phyloP scores from a whole-genome alignment of 2,797 vertebrate species.

The Astyanax mexicanus region DNA sequence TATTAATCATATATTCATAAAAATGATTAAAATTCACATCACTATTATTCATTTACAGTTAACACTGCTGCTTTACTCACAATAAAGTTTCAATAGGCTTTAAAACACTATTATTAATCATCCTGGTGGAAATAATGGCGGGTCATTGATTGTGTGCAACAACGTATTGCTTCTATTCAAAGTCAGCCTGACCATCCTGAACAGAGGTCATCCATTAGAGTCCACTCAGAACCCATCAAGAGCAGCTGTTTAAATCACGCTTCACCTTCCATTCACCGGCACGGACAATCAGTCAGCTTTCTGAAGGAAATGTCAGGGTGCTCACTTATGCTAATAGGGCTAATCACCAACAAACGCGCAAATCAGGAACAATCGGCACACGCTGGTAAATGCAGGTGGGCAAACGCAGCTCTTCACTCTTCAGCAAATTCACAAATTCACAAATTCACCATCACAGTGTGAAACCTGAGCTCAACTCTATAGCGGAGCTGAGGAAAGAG shows the following conservation, averaged over 20 bases:
- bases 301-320: conserved; percentile 24
- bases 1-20: no score
- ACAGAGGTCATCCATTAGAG: not conserved
- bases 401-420: not conserved
- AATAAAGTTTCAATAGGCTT: no score
- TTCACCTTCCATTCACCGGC: not conserved
- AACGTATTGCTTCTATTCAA: not conserved
- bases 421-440: no score
- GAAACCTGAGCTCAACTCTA: no score
- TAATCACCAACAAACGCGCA: conserved; percentile 9
- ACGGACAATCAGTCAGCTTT: conserved; percentile 7
- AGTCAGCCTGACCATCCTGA: not conserved
- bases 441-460: no score
- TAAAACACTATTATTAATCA: no score
- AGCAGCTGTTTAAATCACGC: conserved; percentile 8
- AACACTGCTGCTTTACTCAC: no score
- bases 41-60: no score
- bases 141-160: no score
- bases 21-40: no score
- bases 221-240: not conserved
- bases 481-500: no score
- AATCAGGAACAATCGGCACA: not conserved
- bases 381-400: not conserved
- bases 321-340: not conserved
- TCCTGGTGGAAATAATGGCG: not conserved